A percentile compares a stretch with the other conserved stretches of the same genome.
Conservation (phyloP, 2,888 invertebrate genomes). For the Melanargia galathea region DNA sequence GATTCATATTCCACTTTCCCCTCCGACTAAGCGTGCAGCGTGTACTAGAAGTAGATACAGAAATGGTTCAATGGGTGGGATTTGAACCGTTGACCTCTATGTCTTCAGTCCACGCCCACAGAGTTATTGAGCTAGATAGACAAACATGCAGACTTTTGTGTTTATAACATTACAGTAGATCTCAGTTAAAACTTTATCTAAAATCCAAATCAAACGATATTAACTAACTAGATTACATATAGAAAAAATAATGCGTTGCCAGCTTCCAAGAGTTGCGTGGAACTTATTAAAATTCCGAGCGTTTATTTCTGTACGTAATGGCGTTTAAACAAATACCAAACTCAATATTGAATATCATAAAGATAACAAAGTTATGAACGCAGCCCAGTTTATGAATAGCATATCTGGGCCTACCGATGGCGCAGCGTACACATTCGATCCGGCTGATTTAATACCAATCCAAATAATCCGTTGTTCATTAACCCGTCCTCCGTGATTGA, state of each 20-base stretch:
- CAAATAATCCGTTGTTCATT: slow-evolving; percentile 21
- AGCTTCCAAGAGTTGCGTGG: neutral
- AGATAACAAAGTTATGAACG: slow-evolving; percentile 7
- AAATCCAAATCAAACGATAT: neutral
- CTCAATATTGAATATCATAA: slow-evolving; percentile 12
- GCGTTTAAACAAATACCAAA: slow-evolving; percentile 10
- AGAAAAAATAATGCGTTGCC: neutral
- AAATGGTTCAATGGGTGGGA: too few relatives aligned
- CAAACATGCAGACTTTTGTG: too few relatives aligned
- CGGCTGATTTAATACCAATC: slow-evolving; percentile 3
- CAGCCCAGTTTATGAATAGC: neutral
- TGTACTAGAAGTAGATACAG: too few relatives aligned
- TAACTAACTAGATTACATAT: neutral
- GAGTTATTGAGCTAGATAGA: too few relatives aligned
- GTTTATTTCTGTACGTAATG: slow-evolving; percentile 5
- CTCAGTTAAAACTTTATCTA: neutral
- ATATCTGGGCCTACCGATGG: neutral
- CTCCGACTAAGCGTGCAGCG: too few relatives aligned
- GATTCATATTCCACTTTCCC: too few relatives aligned
- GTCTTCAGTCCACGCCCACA: too few relatives aligned
- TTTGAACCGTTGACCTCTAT: too few relatives aligned
- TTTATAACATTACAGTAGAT: too few relatives aligned
- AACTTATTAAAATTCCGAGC: neutral
- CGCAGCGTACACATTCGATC: neutral
- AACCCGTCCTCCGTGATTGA: slow-evolving; percentile 20